Conservation (phyloP, 2,888 invertebrate genomes). For the Heliconius cydno region DNA sequence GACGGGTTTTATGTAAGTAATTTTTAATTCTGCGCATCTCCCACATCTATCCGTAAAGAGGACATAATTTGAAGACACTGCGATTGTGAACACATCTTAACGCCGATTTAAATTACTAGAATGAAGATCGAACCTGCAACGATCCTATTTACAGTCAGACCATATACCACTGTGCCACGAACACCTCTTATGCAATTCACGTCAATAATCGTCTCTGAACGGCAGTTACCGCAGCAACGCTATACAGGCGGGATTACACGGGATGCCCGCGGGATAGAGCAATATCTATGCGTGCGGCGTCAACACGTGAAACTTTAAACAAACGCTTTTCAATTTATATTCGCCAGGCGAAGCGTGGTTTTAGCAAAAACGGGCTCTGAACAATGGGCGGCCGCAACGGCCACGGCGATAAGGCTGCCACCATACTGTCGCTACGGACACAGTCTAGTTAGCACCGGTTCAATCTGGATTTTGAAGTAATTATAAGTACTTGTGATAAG, state of each 20-base stretch:
- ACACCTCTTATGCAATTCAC: background rate
- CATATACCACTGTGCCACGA: background rate
- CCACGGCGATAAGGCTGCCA: conserved; percentile 47
- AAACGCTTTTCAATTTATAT: conserved; percentile 68
- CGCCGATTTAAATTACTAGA: too few relatives aligned
- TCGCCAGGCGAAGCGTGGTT: conserved; percentile 59
- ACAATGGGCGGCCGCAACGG: conserved; percentile 54
- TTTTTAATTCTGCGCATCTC: too few relatives aligned
- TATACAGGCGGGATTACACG: conserved; percentile 41
- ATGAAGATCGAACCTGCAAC: background rate
- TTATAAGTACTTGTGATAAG: background rate
- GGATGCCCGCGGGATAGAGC: conserved; percentile 46
- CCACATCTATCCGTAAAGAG: too few relatives aligned
- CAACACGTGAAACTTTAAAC: conserved; percentile 65
- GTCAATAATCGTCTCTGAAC: conserved; percentile 4
- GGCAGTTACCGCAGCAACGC: conserved; percentile 1
- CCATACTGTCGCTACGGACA: background rate
- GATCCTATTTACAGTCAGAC: background rate
- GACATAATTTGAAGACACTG: too few relatives aligned
- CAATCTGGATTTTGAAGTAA: background rate
- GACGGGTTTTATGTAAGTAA: too few relatives aligned
- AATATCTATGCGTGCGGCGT: conserved; percentile 55
- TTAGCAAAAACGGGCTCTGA: conserved; percentile 59
- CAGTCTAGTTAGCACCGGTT: background rate
- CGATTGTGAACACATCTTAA: background rate